Base-by-base conservation (phyloP, 2,888 invertebrate species). In the Sympetrum striolatum region DNA sequence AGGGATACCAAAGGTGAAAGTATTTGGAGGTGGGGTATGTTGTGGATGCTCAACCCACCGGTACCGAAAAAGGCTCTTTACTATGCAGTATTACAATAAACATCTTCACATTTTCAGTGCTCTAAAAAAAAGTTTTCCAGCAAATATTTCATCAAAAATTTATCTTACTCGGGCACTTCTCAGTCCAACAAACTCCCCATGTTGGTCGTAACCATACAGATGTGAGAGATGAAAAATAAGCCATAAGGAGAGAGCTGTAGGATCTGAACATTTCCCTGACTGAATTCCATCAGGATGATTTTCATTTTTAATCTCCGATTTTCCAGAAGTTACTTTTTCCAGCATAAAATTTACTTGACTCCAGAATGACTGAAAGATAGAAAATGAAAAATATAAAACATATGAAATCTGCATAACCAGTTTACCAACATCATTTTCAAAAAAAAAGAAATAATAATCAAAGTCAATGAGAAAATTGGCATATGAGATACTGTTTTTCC, bases 101-200 rank as follows among this genome's bases (percentile, higher is more conserved):
- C 0, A 44, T 44, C 10, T 44, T 44, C 44, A 44, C 0, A 4
- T 10, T 44, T 8, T 10, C 6, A 44, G 44, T 8, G 4, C 0
- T 44, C 44, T 44, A 8, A 44, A 39, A 5, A 44, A 44, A 44
- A 6, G 6, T 8, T 44, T 44, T 44, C 44, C 44, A 44, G 44
- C 44, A 44, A 44, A 44, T 10, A 44, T 8, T 44, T 44, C 44
- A 12, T 39, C 12, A 35, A 73, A 90, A 25, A 31, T 39, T 2
- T 79, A 37, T 22, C 86, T 39, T 37, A 90, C 90, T 48, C 79
- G 18, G 10, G 39, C 79, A 39, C 90, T 80, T 79, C 35, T 80
- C 44, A 15, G 48, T 22, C 79, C 80, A 25, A 93, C 92, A 91
- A 93, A 94, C 79, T 91, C 90, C 14, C 95, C 95, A 91, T 94